A percentile compares a stretch with the other conserved stretches of the same genome.
Evolutionary conservation across 2,113 vertebrate genomes (phyloP).

Genomic region (Bos taurus): DNA sequence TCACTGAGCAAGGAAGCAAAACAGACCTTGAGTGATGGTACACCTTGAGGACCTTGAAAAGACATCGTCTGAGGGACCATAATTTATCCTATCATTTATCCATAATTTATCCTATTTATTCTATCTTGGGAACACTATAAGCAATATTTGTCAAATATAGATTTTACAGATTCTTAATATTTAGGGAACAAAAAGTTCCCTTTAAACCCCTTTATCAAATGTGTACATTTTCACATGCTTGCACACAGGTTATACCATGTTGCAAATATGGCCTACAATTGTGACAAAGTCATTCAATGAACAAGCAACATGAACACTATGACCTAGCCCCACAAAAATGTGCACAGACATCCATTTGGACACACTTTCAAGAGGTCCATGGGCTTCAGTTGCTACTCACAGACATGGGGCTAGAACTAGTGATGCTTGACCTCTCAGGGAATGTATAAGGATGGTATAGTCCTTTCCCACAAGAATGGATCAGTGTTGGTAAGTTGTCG

Average conservation of each 20-base stretch:
- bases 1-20: neutral
- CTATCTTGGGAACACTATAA: neutral
- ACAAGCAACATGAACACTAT: neutral
- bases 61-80: neutral
- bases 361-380: neutral
- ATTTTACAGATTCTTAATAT: neutral
- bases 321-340: neutral
- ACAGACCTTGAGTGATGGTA: neutral
- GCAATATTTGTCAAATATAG: neutral
- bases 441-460: neutral
- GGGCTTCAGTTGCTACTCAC: neutral
- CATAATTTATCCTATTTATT: neutral
- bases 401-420: neutral
- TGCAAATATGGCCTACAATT: neutral
- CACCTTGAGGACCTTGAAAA: neutral
- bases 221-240: neutral
- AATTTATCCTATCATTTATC: neutral
- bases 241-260: neutral
- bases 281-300: neutral
- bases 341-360: neutral
- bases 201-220: neutral
- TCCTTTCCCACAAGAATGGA: neutral
- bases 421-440: neutral
- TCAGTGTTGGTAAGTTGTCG: neutral
- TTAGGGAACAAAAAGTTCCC: neutral